Percentiles rank a stretch among this genome's conserved stretches.
Conservation (phyloP, 2,888 invertebrate genomes). For the Temnothorax ravouxi region DNA sequence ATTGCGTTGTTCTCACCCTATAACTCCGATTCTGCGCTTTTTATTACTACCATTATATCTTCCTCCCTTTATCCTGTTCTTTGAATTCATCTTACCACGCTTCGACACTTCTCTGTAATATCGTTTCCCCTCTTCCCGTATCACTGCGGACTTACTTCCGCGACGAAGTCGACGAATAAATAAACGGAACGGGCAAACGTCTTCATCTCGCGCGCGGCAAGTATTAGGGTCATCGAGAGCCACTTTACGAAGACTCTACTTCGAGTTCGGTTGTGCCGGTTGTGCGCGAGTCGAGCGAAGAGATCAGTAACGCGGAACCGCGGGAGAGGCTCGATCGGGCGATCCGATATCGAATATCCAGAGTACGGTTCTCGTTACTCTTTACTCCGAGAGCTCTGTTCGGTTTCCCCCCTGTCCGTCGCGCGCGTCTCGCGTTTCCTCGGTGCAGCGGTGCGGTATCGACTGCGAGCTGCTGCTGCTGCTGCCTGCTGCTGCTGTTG, state of each 20-base stretch:
- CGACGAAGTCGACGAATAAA: not conserved
- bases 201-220: not conserved
- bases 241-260: not conserved
- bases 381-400: conserved; percentile 36
- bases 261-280: conserved; percentile 7
- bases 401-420: conserved; percentile 11
- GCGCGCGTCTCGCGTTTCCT: conserved; percentile 13
- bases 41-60: not conserved
- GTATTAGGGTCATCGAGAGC: not conserved
- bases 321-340: conserved; percentile 54
- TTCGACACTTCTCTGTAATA: conserved; percentile 1
- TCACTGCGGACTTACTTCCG: not conserved
- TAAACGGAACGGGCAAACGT: not conserved
- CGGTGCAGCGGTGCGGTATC: conserved; percentile 40
- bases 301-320: conserved; percentile 24
- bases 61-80: too few relatives aligned
- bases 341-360: conserved; percentile 68
- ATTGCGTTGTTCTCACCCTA: not conserved
- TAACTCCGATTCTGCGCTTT: not conserved
- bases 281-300: not conserved
- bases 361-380: conserved; percentile 63
- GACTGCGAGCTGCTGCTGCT: conserved; percentile 29
- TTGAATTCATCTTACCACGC: conserved; percentile 4
- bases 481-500: not conserved
- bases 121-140: not conserved